Evolutionary conservation across 2,888 invertebrate species (phyloP).

Genomic region (Prosopocoilus inquinatus): DNA sequence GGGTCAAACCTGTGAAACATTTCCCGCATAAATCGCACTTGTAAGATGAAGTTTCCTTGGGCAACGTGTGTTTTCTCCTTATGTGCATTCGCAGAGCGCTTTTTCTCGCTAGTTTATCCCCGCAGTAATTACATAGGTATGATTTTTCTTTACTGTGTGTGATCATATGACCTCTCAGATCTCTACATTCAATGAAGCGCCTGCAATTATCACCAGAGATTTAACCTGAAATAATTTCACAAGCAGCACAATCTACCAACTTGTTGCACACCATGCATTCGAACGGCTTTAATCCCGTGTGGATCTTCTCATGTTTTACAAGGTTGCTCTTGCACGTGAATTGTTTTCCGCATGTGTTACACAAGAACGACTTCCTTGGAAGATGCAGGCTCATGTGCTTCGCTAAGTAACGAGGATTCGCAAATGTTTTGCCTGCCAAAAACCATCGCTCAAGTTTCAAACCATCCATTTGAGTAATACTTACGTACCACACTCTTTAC

Average conservation of each 20-base stretch:
- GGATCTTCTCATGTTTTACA: conserved; percentile 17
- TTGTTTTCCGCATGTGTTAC: conserved; percentile 22
- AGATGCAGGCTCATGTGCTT: conserved; percentile 18
- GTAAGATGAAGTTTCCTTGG: background rate
- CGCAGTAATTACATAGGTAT: conserved; percentile 15
- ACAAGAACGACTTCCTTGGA: conserved; percentile 20
- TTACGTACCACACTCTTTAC: conserved; percentile 9
- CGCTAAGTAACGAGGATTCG: conserved; percentile 10
- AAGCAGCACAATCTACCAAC: background rate
- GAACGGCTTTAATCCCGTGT: conserved; percentile 14
- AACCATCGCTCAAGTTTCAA: no score
- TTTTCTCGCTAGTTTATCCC: conserved; percentile 8
- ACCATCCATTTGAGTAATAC: background rate
- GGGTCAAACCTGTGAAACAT: conserved; percentile 1
- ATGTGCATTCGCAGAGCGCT: conserved; percentile 11
- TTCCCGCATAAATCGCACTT: conserved; percentile 6
- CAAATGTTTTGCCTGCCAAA: background rate
- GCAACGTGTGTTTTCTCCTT: conserved; percentile 1
- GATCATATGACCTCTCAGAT: conserved; percentile 18
- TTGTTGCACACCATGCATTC: conserved; percentile 17
- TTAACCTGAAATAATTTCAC: no score
- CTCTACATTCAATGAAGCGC: conserved; percentile 18
- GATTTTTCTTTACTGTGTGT: conserved; percentile 10
- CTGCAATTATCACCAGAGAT: background rate
- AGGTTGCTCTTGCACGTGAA: conserved; percentile 22